These are phyloP conservation scores for Tragelaphus scriptus DNA, from an alignment of 2,113 vertebrate genomes.

Conservation along the genomic window DNA sequence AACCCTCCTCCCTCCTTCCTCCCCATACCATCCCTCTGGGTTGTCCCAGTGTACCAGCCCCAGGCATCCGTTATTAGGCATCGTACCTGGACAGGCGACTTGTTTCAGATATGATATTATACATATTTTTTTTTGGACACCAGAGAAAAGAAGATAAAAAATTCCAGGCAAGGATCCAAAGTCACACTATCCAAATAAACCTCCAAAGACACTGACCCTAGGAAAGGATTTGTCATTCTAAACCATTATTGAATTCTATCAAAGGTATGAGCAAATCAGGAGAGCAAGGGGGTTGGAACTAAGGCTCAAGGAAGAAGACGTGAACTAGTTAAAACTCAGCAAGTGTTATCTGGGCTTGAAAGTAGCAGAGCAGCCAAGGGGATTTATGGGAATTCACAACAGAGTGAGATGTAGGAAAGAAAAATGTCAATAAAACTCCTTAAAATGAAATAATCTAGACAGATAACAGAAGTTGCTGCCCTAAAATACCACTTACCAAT, in stretches of 20 bases:
- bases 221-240: background rate
- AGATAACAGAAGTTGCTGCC: background rate
- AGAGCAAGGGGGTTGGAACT: background rate
- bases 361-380: background rate
- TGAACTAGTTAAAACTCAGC: background rate
- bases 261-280: background rate
- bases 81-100: too few species aligned
- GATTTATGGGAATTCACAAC: conserved; percentile 22
- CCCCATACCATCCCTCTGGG: too few species aligned
- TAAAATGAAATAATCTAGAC: conserved; percentile 6
- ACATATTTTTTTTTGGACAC: background rate
- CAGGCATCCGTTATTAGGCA: too few species aligned
- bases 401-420: background rate
- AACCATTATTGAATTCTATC: background rate
- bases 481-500: background rate
- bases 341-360: background rate
- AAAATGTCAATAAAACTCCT: background rate
- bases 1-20: too few species aligned
- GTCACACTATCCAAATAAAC: conserved; percentile 9
- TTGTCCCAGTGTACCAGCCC: too few species aligned
- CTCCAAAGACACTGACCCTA: background rate
- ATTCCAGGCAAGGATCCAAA: background rate
- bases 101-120: too few species aligned
- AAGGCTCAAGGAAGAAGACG: background rate
- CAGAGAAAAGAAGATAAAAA: background rate